phyloP scores from a whole-genome alignment of 2,888 invertebrate species.

The Autographa pulchrina region DNA sequence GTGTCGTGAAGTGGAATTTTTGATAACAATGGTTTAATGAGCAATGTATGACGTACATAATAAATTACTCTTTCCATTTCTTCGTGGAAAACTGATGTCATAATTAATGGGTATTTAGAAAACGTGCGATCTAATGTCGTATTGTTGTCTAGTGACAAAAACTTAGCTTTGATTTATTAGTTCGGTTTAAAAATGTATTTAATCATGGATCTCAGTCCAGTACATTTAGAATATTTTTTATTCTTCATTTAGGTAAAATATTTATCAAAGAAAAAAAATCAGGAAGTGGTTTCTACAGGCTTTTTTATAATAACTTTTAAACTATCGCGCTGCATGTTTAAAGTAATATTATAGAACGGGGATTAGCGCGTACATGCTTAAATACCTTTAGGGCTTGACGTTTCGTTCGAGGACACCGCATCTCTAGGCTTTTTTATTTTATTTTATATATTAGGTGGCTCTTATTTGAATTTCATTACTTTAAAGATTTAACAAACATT shows the following conservation, averaged over 20 bases:
- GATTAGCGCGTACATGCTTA: too few species aligned
- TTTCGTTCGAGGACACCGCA: too few species aligned
- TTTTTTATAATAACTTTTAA: too few species aligned
- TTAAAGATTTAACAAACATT: too few species aligned
- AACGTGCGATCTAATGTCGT: not conserved
- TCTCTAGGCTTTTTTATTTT: not conserved
- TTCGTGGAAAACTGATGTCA: constrained; percentile 2
- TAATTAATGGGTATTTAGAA: constrained; percentile 1
- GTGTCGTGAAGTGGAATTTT: not conserved
- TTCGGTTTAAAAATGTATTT: not conserved
- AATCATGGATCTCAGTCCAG: not conserved
- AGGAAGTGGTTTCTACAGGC: not conserved
- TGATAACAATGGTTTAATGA: not conserved
- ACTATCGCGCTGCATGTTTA: too few species aligned
- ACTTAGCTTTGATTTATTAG: not conserved
- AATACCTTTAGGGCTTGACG: too few species aligned
- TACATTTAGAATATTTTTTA: not conserved
- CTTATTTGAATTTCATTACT: not conserved
- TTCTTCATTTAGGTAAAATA: not conserved
- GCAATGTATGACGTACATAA: not conserved
- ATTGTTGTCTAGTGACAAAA: not conserved
- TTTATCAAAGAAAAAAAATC: not conserved
- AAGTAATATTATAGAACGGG: too few species aligned
- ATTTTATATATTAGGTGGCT: not conserved
- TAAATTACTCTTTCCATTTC: not conserved